These are phyloP conservation scores for Chelonus insularis DNA, from an alignment of 1,140 invertebrate genomes.

Conservation along the genomic window DNA sequence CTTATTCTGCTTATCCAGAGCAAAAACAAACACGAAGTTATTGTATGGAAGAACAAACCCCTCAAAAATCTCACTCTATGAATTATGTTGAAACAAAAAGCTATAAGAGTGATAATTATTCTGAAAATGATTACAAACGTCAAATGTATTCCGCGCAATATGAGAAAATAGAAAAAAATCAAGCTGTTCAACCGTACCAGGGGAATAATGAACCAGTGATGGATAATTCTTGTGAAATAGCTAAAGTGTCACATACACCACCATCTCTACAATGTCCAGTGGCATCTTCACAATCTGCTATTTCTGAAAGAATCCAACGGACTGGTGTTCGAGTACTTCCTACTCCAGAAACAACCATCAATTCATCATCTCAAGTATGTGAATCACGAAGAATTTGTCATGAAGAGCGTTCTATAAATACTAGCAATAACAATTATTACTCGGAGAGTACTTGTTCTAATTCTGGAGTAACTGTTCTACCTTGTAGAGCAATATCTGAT, in stretches of 20 bases:
- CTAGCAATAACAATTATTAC: constrained; percentile 22
- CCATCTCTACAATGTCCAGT: constrained; percentile 45
- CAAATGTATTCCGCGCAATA: neutral
- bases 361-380: constrained; percentile 29
- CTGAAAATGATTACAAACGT: too few relatives aligned
- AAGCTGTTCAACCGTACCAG: neutral
- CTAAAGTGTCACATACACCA: constrained; percentile 32
- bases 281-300: constrained; percentile 24
- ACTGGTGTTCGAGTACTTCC: constrained; percentile 40
- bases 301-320: constrained; percentile 39
- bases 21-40: constrained; percentile 22
- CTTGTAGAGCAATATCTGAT: constrained; percentile 48
- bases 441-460: constrained; percentile 40
- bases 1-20: constrained; percentile 29
- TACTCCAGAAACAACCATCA: constrained; percentile 26
- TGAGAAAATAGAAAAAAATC: constrained; percentile 37
- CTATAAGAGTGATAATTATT: too few relatives aligned
- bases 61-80: too few relatives aligned
- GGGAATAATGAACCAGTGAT: constrained; percentile 24
- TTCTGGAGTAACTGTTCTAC: constrained; percentile 51
- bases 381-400: constrained; percentile 51
- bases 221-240: constrained; percentile 41
- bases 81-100: too few relatives aligned
- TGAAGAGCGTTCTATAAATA: constrained; percentile 23
- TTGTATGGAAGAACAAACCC: too few relatives aligned